Evolutionary conservation across 64 coral and sea anemone species (phyloP), one percentile per base, ranked within the genome.

Genomic region (Pachyseris speciosa): DNA sequence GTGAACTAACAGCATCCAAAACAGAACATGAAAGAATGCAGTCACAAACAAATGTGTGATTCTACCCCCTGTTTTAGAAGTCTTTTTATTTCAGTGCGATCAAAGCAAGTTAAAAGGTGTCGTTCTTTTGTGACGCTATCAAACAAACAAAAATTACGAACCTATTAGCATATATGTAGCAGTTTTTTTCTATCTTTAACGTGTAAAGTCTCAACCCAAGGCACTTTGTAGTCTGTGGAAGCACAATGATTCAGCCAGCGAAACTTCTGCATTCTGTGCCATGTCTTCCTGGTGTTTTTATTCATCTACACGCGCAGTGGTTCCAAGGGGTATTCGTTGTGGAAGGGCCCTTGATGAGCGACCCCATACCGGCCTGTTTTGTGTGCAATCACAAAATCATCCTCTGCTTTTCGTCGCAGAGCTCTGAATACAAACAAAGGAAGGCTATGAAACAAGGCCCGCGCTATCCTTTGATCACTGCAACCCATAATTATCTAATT

Each of bases 401-500:
- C 77, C 77, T 32, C 51, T 81, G 49, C 16, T 60, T 63, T 33
- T 37, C n/a, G 37, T 36, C 28, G 77, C 77, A 38, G 17, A n/a
- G 17, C 51, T 39, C n/a, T 81, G 49, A 81, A 81, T 81, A 26
- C 57, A 81, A 81, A 81, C 77, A 81, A 81, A 39, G 63, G 55
- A 9, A 81, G 7, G 22, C 4, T 37, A 63, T 63, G 10, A 34
- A 81, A 64, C 53, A 36, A 81, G 49, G 51, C 53, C 22, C 9
- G 55, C 77, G 77, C 52, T 61, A 37, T 81, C 36, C 77, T 81
- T 81, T 81, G 77, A 81, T 81, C 77, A 41, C 17, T 22, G 34
- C 52, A 81, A 81, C 77, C 77, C 40, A 36, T 81, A 81, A 81
- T 81, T 81, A 81, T 81, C 32, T 81, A 37, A 81, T 81, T 81